Evolutionary conservation across 2,888 invertebrate genomes (phyloP).

Genomic region (Megastigmus dorsalis): DNA sequence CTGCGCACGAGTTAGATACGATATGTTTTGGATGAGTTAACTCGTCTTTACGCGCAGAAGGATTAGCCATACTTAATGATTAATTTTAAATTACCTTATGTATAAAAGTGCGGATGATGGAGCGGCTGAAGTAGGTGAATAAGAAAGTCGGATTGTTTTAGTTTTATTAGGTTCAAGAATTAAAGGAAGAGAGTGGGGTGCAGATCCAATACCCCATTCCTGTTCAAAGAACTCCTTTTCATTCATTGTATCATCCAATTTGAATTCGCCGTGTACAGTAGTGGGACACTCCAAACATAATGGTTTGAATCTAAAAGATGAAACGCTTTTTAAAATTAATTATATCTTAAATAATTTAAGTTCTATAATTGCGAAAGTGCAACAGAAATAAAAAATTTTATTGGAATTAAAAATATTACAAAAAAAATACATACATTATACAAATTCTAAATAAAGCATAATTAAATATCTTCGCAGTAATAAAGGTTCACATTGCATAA

Average conservation of each 20-base stretch:
- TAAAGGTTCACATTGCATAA: no score
- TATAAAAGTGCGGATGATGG: slow-evolving; percentile 70
- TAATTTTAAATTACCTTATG: slow-evolving; percentile 62
- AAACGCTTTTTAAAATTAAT: neutral
- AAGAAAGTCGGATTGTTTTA: slow-evolving; percentile 65
- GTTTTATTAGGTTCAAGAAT: slow-evolving; percentile 68
- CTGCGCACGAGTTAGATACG: no score
- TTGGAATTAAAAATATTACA: no score
- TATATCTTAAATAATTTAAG: no score
- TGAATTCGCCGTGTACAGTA: slow-evolving; percentile 69
- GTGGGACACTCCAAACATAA: slow-evolving; percentile 65
- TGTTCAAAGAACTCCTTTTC: slow-evolving; percentile 64
- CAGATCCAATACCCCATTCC: slow-evolving; percentile 64
- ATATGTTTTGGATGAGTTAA: no score
- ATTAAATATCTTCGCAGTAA: no score
- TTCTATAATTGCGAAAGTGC: no score
- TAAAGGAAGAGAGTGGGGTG: slow-evolving; percentile 65
- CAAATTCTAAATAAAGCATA: no score
- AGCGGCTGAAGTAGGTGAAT: slow-evolving; percentile 65
- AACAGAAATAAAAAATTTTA: no score
- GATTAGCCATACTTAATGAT: no score
- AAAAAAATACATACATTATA: no score
- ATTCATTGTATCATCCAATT: slow-evolving; percentile 58
- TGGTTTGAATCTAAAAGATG: slow-evolving; percentile 66
- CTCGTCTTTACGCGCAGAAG: no score